Evolutionary conservation across 2,113 vertebrate species (phyloP).

Genomic region (Anser brachyrhynchus): DNA sequence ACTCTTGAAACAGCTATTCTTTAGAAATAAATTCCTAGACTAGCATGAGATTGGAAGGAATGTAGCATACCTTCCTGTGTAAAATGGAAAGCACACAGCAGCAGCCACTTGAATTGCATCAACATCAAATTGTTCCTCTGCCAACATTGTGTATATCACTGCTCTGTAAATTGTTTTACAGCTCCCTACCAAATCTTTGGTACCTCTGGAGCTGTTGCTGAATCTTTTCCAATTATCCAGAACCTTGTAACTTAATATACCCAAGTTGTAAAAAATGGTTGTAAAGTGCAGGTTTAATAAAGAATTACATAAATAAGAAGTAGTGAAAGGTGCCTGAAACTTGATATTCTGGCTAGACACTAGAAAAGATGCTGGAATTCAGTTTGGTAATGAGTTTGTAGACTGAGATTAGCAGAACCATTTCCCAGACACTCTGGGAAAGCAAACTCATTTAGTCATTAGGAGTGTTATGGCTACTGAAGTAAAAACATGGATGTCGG

Average conservation of each 20-base stretch:
- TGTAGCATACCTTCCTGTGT: background rate
- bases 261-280: constrained; percentile 40
- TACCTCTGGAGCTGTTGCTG: constrained; percentile 27
- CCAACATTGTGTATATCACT: background rate
- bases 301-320: constrained; percentile 70
- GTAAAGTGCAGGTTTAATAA: constrained; percentile 71
- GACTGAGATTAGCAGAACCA: constrained; percentile 51
- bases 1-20: background rate
- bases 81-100: background rate
- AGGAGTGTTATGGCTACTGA: constrained; percentile 57
- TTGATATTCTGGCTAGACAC: constrained; percentile 66
- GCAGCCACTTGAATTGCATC: background rate
- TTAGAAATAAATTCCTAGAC: background rate
- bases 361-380: constrained; percentile 61
- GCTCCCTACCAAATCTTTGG: constrained; percentile 1
- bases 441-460: constrained; percentile 40
- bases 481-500: constrained; percentile 13
- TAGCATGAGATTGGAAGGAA: background rate
- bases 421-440: constrained; percentile 63
- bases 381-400: constrained; percentile 57
- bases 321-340: constrained; percentile 69
- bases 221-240: constrained; percentile 61
- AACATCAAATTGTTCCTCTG: background rate
- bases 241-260: constrained; percentile 57
- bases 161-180: constrained; percentile 37